Evolutionary conservation across 2,113 vertebrate genomes (phyloP).

Genomic region (Xerus inauris): DNA sequence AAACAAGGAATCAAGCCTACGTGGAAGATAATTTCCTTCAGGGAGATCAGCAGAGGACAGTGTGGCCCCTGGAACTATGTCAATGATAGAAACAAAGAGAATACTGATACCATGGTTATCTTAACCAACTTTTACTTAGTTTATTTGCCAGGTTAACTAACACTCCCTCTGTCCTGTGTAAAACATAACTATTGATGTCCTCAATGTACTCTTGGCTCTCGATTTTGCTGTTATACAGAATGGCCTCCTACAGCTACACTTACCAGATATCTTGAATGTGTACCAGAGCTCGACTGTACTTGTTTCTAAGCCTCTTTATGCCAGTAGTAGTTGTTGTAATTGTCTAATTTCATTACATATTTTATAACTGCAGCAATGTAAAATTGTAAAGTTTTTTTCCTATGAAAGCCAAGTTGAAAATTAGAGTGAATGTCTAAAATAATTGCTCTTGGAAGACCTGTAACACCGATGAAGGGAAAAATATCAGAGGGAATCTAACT

Average conservation of each 20-base stretch:
- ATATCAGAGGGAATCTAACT: constrained; percentile 19
- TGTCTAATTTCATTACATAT: constrained; percentile 49
- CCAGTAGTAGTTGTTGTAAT: not conserved
- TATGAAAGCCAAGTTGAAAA: constrained; percentile 48
- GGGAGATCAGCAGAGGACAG: not conserved
- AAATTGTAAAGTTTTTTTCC: not conserved
- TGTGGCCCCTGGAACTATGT: not conserved
- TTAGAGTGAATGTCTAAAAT: not conserved
- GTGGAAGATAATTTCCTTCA: not conserved
- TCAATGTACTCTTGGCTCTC: not conserved
- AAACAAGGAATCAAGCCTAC: not conserved
- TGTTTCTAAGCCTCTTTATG: not conserved
- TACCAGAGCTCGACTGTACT: not conserved
- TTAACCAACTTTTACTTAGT: not conserved
- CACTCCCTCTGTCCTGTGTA: not conserved
- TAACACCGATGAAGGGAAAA: constrained; percentile 31
- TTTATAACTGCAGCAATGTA: constrained; percentile 40
- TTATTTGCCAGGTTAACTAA: not conserved
- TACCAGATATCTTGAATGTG: not conserved
- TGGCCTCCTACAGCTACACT: not conserved
- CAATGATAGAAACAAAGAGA: constrained; percentile 45
- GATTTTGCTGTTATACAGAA: not conserved
- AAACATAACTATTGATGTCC: not conserved
- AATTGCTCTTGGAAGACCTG: constrained; percentile 23
- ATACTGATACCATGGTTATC: not conserved